These are phyloP conservation scores for Sinocyclocheilus anshuiensis DNA, from an alignment of 2,113 vertebrate genomes.

Conservation along the genomic window DNA sequence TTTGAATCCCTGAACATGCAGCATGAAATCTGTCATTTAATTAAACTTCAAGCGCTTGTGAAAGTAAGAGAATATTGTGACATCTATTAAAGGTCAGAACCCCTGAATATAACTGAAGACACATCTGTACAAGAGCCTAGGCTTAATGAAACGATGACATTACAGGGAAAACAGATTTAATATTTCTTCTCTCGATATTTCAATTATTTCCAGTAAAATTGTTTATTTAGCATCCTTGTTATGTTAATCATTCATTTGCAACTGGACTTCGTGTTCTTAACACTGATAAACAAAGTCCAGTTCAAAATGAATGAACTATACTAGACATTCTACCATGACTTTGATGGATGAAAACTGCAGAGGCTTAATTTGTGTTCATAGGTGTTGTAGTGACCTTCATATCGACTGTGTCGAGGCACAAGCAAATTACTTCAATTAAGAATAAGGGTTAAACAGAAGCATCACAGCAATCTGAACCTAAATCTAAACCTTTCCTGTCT, in stretches of 20 bases:
- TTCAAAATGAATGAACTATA: background rate
- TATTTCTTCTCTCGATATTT: background rate
- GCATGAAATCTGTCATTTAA: background rate
- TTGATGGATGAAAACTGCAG: background rate
- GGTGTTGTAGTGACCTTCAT: background rate
- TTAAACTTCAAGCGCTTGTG: background rate
- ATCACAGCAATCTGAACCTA: background rate
- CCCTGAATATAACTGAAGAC: background rate
- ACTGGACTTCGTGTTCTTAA: background rate
- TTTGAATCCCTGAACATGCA: constrained; percentile 17
- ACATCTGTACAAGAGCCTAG: background rate
- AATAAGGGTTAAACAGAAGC: background rate
- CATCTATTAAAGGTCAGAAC: constrained; percentile 14
- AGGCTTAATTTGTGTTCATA: background rate
- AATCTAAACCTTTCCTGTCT: background rate
- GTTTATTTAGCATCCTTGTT: background rate
- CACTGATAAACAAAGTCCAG: no score
- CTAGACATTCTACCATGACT: background rate
- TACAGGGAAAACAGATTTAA: no score
- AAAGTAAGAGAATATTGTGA: background rate
- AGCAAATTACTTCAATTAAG: constrained; percentile 6
- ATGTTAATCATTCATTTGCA: background rate
- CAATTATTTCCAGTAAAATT: background rate
- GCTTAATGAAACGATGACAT: no score
- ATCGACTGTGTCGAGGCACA: background rate